phyloP scores from a whole-genome alignment of 2,113 vertebrate genomes.

The Rhinoderma darwinii region DNA sequence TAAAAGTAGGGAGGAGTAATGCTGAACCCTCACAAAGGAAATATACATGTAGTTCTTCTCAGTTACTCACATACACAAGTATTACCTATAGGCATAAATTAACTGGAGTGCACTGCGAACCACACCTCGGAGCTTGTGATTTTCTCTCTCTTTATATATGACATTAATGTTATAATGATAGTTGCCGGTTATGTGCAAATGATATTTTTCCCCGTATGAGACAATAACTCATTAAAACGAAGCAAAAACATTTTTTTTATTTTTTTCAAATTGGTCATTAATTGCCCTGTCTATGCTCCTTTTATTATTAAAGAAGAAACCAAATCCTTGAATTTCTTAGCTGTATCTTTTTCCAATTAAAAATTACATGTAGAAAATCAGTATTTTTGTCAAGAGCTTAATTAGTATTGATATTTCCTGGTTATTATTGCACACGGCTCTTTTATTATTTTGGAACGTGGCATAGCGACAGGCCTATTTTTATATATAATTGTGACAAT shows the following conservation, averaged over 20 bases:
- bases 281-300: constrained; percentile 7
- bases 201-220: neutral
- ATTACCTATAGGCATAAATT: neutral
- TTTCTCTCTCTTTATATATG: neutral
- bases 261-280: neutral
- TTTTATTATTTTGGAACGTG: constrained; percentile 68
- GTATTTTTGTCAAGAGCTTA: neutral
- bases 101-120: neutral
- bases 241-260: neutral
- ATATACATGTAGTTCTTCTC: neutral
- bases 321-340: constrained; percentile 31
- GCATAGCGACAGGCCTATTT: constrained; percentile 72
- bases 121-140: neutral
- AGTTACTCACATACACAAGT: no score
- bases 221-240: constrained; percentile 42
- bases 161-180: neutral
- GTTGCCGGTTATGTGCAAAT: neutral
- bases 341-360: constrained; percentile 59
- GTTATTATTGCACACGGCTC: constrained; percentile 70
- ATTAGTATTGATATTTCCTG: constrained; percentile 49
- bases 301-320: constrained; percentile 14
- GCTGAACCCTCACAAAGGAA: neutral
- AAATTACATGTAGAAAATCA: constrained; percentile 54
- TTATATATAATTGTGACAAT: constrained; percentile 83
- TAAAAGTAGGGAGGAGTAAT: neutral